Evolutionary conservation across 2,888 invertebrate genomes (phyloP).

Genomic region (Acanthosepion pharaonis): DNA sequence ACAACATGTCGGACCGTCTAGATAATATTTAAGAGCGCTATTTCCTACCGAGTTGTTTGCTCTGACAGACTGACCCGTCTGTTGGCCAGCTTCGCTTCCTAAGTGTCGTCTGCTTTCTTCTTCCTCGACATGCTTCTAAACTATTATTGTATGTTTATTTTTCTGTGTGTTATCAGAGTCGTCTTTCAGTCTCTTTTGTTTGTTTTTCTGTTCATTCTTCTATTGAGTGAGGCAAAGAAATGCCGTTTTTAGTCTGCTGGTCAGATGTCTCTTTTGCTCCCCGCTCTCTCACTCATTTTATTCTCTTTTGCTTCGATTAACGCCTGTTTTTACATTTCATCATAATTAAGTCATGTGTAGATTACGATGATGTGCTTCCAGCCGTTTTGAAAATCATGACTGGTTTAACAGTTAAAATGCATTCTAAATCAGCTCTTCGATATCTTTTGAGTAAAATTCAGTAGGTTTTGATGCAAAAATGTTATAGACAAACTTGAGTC

Average conservation of each 20-base stretch:
- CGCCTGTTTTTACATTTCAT: too few relatives aligned
- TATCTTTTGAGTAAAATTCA: too few relatives aligned
- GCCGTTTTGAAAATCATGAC: too few relatives aligned
- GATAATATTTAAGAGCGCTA: not conserved
- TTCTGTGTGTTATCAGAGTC: not conserved
- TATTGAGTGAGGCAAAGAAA: not conserved
- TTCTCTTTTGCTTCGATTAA: not conserved
- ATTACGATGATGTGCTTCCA: too few relatives aligned
- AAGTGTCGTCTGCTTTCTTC: not conserved
- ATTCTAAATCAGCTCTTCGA: too few relatives aligned
- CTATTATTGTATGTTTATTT: not conserved
- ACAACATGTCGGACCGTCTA: not conserved
- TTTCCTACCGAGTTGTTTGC: not conserved
- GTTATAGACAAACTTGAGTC: too few relatives aligned
- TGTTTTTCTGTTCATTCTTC: not conserved
- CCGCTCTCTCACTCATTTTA: not conserved
- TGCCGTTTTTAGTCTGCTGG: not conserved
- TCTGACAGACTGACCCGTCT: not conserved
- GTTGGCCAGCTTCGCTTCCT: not conserved
- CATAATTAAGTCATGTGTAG: too few relatives aligned
- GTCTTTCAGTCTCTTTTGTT: not conserved
- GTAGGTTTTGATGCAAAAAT: too few relatives aligned
- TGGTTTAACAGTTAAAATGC: too few relatives aligned
- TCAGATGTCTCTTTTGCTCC: not conserved
- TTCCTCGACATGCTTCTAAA: not conserved